Evolutionary conservation across 37 sponge, comb jelly and placozoan species (phyloP), one percentile per base, ranked within the genome.

Genomic region (Chondrilla cf. caribensis): DNA sequence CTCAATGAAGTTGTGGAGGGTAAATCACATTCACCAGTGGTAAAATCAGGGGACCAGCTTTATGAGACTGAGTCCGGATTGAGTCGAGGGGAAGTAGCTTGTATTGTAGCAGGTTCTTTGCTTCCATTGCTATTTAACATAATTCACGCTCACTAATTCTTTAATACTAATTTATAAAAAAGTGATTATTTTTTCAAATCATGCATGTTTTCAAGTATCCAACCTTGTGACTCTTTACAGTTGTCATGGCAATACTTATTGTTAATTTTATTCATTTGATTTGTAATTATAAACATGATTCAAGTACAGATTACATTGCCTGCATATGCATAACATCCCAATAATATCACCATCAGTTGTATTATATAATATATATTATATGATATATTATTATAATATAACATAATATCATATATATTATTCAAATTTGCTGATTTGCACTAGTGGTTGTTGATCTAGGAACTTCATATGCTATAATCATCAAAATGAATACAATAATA

Each of bases 1-100:
- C 85, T 98, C 36, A 89, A 71, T 25, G 99, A 96, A 78, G 47
- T 98, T 54, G 84, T 83, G 38, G 42, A 70, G 31, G 73, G 76
- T 22, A 57, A 39, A 24, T 31, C 8, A 3, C 68, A 65, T 62
- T 3, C 44, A 33, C 19, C 54, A 14, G 39, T 36, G 22, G 28
- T 70, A 42, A 70, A 87, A 3, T 39, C 31, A 2, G 8, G 32
- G 3, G 28, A 21, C 25, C 24, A 67, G 8, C 1, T 0, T 14
- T 15, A 28, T 18, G 3, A 28, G 6, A 54, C 19, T 22, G 77
- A 78, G 29, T 47, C 84, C 4, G 84, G 85, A 66, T 87, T 94
- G 4, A 85, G 72, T 51, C 72, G 57, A 58, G 24, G 29, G 2
- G 95, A 94, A 81, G 80, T 94, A 0, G 14, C 80, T 0, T 77